A percentile compares a stretch with the other conserved stretches of the same genome.
Evolutionary conservation across 2,888 invertebrate species (phyloP).

Genomic region (Tachina lurida): DNA sequence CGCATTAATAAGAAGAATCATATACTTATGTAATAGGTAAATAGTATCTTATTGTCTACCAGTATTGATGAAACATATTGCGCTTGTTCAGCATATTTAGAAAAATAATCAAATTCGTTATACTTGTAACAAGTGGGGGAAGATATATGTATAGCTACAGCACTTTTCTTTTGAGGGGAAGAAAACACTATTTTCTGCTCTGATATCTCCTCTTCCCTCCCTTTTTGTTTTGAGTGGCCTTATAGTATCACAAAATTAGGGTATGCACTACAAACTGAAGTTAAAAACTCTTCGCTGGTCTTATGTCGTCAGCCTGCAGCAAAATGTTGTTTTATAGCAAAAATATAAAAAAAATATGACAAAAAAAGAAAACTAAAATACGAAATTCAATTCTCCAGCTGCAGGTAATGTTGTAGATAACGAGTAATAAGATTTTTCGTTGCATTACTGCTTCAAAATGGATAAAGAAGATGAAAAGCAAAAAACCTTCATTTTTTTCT

Average conservation of each 20-base stretch:
- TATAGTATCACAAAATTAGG: neutral
- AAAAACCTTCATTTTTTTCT: constrained; percentile 8
- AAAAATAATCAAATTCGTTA: too few species aligned
- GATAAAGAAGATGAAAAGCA: constrained; percentile 2
- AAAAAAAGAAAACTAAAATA: constrained; percentile 5
- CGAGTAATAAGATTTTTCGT: constrained; percentile 67
- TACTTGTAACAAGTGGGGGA: too few species aligned
- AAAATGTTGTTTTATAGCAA: constrained; percentile 35
- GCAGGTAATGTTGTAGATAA: constrained; percentile 63
- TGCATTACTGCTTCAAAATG: constrained; percentile 41
- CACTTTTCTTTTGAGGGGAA: too few species aligned
- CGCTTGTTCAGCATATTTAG: too few species aligned
- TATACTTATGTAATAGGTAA: too few species aligned
- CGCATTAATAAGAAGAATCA: too few species aligned
- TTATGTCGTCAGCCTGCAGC: constrained; percentile 58
- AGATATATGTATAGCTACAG: too few species aligned
- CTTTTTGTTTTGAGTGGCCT: too few species aligned
- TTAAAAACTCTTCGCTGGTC: constrained; percentile 22
- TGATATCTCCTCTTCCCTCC: too few species aligned
- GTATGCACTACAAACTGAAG: neutral
- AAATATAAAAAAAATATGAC: neutral
- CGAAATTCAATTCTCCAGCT: constrained; percentile 67
- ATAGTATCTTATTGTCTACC: too few species aligned
- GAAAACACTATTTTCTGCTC: too few species aligned
- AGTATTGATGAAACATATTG: too few species aligned